A percentile compares a stretch with the other conserved stretches of the same genome.
phyloP scores from a whole-genome alignment of 2,113 vertebrate species.

The Hemiprocne comata region DNA sequence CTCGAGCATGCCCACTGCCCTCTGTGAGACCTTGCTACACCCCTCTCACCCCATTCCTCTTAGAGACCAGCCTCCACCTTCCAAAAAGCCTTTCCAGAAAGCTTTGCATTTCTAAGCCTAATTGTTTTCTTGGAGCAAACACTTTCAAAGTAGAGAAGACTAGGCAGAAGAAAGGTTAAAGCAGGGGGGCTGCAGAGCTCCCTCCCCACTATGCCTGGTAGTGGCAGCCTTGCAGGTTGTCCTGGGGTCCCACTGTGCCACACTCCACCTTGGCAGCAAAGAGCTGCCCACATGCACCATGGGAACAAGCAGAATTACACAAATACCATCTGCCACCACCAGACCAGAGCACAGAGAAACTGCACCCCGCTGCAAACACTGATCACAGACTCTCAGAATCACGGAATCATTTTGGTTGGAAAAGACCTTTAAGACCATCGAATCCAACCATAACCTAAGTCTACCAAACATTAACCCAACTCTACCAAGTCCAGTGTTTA shows the following conservation, averaged over 20 bases:
- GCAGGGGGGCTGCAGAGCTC: background rate
- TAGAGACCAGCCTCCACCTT: background rate
- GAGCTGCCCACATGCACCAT: background rate
- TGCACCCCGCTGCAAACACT: background rate
- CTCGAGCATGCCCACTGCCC: background rate
- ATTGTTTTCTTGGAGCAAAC: background rate
- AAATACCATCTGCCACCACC: conserved; percentile 15
- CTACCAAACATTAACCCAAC: too few species aligned
- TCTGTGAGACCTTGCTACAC: background rate
- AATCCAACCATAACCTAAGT: too few species aligned
- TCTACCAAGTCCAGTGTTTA: too few species aligned
- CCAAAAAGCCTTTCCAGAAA: background rate
- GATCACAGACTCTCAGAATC: too few species aligned
- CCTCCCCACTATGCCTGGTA: rapidly evolving
- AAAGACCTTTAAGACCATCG: too few species aligned
- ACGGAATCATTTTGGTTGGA: too few species aligned
- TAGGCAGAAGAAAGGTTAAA: background rate
- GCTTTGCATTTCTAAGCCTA: background rate
- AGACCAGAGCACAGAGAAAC: background rate
- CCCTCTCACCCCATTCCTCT: rapidly evolving
- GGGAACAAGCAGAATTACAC: background rate
- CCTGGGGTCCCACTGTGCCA: background rate
- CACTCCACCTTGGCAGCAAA: background rate
- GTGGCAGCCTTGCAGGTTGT: background rate
- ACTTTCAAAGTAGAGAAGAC: background rate